Conservation (phyloP, 2,888 invertebrate species). For the Eugnorisma glareosa region DNA sequence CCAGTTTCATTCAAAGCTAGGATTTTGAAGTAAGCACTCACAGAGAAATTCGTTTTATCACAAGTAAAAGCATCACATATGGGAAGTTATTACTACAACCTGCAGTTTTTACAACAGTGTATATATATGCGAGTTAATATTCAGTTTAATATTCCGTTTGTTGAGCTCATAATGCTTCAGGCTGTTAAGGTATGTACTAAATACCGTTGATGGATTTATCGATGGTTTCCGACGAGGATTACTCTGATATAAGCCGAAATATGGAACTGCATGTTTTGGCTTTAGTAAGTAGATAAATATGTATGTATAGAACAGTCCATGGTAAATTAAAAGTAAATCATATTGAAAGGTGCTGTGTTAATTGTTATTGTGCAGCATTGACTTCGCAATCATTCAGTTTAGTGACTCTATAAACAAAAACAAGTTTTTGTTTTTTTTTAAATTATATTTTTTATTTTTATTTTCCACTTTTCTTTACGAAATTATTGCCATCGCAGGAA, state of each 20-base stretch:
- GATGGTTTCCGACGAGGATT: constrained; percentile 16
- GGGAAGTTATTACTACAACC: constrained; percentile 10
- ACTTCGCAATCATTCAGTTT: background rate
- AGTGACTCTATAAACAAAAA: background rate
- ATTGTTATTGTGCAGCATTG: background rate
- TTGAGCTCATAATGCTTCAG: constrained; percentile 20
- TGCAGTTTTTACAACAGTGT: constrained; percentile 22
- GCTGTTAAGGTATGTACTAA: constrained; percentile 38
- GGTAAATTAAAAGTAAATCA: background rate
- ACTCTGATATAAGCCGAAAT: constrained; percentile 12
- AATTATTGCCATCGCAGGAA: no score
- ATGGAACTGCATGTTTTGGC: constrained; percentile 12
- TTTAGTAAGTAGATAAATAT: background rate
- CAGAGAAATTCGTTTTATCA: constrained; percentile 68
- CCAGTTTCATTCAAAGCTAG: constrained; percentile 73
- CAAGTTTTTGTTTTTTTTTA: no score
- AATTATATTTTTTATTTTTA: no score
- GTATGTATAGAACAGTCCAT: background rate
- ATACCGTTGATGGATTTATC: constrained; percentile 44
- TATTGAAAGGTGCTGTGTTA: background rate
- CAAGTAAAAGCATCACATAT: constrained; percentile 33
- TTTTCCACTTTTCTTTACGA: no score
- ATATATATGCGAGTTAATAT: constrained; percentile 23
- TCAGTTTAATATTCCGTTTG: constrained; percentile 42
- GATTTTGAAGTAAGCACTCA: constrained; percentile 72